Base-by-base conservation (phyloP, 1,140 invertebrate genomes). In the Drosophila parvula region DNA sequence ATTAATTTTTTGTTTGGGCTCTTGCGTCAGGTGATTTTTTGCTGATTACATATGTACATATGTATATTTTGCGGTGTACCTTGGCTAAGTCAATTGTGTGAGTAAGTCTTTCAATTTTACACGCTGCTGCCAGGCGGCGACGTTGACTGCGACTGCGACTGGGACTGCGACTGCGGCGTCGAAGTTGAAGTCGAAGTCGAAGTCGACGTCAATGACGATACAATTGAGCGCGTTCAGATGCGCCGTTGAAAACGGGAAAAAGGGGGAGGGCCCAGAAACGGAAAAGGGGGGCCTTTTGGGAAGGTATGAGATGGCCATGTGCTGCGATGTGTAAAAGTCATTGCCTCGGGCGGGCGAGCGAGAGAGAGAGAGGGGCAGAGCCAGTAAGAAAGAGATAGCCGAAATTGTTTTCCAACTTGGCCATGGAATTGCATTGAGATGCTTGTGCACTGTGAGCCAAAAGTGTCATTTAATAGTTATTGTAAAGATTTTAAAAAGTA, bases 321-420 rank as follows among this genome's bases (percentile, higher is more conserved):
- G 81, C 76, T 84, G 79, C 82, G 83, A 86, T 88, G 82, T 86
- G 82, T 88, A 86, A 86, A 88, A 86, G 82, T 86, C 83, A 86
- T 74, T 86, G 82, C 83, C 83, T 86, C 60, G 62, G 55, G 43
- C 30, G 10, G 18, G 22, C 28, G 43, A 48, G 50, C 34, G 36
- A 50, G 53, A 47, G 56, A 30, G 64, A 34, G 14, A n/a, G n/a
- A n/a, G 30, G 45, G 38, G 38, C 8, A 61, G 30, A 55, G 48
- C 16, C 12, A 14, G 44, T 7, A 9, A 27, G 28, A 70, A 36
- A 16, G 44, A 71, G 64, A 69, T 38, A 59, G 50, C 70, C 68
- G 53, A 86, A 86, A 74, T 68, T 64, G 53, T 70, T 57, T 65
- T 58, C 62, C 59, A 47, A 67, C 63, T 76, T 79, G 80, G 70